These are phyloP conservation scores for Amphiura filiformis DNA, from an alignment of 35 echinoderm and acorn worm genomes.

Conservation along the genomic window DNA sequence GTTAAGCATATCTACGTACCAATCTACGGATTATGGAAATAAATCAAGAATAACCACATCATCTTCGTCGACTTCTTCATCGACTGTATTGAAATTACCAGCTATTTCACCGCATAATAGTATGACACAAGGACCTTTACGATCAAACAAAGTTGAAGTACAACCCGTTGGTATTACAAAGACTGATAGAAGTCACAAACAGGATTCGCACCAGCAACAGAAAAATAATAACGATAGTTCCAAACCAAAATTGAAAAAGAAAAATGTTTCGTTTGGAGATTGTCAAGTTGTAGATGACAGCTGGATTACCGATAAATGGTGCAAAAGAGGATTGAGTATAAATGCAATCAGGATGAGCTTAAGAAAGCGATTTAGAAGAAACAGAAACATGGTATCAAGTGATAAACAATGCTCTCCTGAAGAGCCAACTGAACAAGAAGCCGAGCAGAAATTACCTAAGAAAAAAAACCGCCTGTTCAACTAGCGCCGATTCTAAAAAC, in stretches of 20 bases:
- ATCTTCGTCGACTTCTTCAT: background rate
- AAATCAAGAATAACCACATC: background rate
- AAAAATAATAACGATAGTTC: background rate
- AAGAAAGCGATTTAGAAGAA: background rate
- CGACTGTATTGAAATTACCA: background rate
- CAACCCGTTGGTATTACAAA: background rate
- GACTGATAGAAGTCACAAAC: too few species aligned
- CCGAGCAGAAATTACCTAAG: background rate
- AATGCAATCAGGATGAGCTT: background rate
- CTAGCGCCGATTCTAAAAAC: background rate
- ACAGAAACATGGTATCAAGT: background rate
- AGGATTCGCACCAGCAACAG: background rate
- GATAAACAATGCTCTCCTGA: conserved; percentile 5
- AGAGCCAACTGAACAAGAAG: background rate
- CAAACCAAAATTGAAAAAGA: background rate
- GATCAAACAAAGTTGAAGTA: background rate
- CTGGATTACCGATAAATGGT: background rate
- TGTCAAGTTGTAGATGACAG: background rate
- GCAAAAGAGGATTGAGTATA: background rate
- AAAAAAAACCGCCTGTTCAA: background rate
- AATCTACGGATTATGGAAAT: background rate
- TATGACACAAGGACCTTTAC: background rate
- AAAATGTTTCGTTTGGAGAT: background rate
- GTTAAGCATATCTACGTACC: background rate
- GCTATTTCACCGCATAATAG: background rate